phyloP scores from a whole-genome alignment of 1,140 invertebrate species.

The Lasioglossum baleicum region DNA sequence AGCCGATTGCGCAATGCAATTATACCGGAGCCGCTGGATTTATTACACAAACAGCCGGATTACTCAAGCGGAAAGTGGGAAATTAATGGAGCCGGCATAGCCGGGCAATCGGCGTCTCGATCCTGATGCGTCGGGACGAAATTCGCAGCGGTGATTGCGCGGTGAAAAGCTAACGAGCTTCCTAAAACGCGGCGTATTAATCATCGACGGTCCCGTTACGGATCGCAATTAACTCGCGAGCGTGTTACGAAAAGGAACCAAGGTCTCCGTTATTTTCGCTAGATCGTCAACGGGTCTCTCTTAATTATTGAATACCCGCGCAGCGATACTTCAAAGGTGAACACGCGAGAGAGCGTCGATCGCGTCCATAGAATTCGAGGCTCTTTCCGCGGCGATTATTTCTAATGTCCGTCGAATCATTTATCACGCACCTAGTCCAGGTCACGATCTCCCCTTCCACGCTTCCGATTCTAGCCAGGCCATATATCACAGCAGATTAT shows the following conservation, averaged over 20 bases:
- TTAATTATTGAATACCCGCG: neutral
- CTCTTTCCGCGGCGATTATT: neutral
- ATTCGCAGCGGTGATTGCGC: constrained; percentile 9
- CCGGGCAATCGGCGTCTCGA: neutral
- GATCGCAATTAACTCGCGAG: neutral
- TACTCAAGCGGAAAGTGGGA: constrained; percentile 42
- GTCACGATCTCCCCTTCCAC: constrained; percentile 1
- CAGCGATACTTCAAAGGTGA: neutral
- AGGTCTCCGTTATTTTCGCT: neutral
- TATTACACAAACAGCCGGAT: constrained; percentile 34
- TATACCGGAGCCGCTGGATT: constrained; percentile 8
- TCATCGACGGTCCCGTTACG: constrained; percentile 2
- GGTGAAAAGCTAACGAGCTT: constrained; percentile 38
- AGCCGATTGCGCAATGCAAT: constrained; percentile 19
- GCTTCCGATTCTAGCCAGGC: neutral
- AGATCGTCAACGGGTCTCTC: neutral
- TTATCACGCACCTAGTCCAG: neutral
- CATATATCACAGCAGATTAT: neutral
- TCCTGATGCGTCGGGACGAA: neutral
- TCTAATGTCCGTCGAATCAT: neutral
- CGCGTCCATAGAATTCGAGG: neutral
- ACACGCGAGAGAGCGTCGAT: neutral
- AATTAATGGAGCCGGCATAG: constrained; percentile 31
- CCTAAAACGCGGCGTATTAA: constrained; percentile 26
- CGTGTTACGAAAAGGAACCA: neutral